Evolutionary conservation across 2,797 vertebrate species (phyloP), one percentile per base, ranked within the genome.

Genomic region (Lepus townsendii): DNA sequence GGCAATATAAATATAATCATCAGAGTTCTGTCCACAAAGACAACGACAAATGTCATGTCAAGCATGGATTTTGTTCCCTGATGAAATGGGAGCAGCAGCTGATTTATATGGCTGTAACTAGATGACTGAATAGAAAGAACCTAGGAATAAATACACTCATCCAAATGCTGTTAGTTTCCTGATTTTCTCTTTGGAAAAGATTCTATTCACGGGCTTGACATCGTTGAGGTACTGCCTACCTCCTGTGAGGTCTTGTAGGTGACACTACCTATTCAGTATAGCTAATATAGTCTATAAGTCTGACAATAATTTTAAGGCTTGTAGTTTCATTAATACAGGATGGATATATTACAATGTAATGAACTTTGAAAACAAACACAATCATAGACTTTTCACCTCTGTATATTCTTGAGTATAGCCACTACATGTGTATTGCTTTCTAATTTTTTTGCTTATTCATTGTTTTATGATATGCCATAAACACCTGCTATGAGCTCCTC

Each of bases 41-140:
- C 83, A 83, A 66, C 90, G 87, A 62, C 75, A 95, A 94, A 92
- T 96, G 79, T 93, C 84, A 95, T 69, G 75, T 91, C 30, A 77
- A 62, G 7, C 7, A 1, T 26, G 7, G 13, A 69, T 68, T n/a
- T 27, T 26, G 17, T 94, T 95, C 90, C 94, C 92, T 88, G 77
- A 89, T 85, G 77, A 83, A 0, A 0, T 24, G 35, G 69, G 27
- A 91, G 35, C 82, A 96, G 83, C 86, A 96, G 68, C 24, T 95
- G 66, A 69, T 94, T 91, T 96, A 35, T 27, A 2, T 77, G 79
- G 22, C 24, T 93, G 27, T 60, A 38, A 75, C 79, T 82, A 66
- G 87, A 0, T 5, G 76, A 80, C 42, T 80, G 0, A 35, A 88
- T 52, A 93, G 90, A 92, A 0, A 0, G 27, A 90, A 90, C 95